These are phyloP conservation scores for Zeugodacus cucurbitae DNA, from an alignment of 1,140 invertebrate genomes.

Conservation along the genomic window DNA sequence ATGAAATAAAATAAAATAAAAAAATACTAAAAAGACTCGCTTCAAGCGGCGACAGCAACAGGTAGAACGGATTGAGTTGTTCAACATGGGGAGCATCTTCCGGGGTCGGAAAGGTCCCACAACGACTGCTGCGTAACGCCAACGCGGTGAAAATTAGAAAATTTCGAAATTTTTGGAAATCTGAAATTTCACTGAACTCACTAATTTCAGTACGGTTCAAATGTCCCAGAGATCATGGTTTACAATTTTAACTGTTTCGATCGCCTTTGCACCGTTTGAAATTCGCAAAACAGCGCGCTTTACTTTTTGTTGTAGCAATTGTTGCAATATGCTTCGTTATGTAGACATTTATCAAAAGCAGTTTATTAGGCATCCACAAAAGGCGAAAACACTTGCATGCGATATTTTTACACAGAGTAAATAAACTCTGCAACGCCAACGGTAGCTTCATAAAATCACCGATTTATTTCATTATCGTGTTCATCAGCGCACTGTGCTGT, in stretches of 20 bases:
- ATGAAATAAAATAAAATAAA: neutral
- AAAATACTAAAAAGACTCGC: neutral
- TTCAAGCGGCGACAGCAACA: neutral
- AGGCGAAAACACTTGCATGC: neutral
- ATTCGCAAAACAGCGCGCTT: too few relatives aligned
- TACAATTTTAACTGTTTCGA: neutral
- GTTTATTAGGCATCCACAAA: neutral
- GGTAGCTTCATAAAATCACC: neutral
- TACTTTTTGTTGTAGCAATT: too few relatives aligned
- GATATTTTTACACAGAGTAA: neutral
- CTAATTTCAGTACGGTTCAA: neutral
- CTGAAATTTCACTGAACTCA: neutral
- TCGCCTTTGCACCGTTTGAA: too few relatives aligned
- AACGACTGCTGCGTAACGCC: neutral
- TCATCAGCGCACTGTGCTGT: slow-evolving; percentile 16
- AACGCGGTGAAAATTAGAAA: neutral
- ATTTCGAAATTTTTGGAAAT: neutral
- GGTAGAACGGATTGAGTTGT: slow-evolving; percentile 22
- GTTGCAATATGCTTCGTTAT: too few relatives aligned
- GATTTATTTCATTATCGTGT: slow-evolving; percentile 13
- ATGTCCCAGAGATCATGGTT: neutral
- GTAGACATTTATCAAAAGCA: too few relatives aligned
- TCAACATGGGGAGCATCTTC: neutral
- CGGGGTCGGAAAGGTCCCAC: neutral
- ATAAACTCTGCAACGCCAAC: neutral